Evolutionary conservation across 2,888 invertebrate species (phyloP).

Genomic region (Epicampocera succincta): DNA sequence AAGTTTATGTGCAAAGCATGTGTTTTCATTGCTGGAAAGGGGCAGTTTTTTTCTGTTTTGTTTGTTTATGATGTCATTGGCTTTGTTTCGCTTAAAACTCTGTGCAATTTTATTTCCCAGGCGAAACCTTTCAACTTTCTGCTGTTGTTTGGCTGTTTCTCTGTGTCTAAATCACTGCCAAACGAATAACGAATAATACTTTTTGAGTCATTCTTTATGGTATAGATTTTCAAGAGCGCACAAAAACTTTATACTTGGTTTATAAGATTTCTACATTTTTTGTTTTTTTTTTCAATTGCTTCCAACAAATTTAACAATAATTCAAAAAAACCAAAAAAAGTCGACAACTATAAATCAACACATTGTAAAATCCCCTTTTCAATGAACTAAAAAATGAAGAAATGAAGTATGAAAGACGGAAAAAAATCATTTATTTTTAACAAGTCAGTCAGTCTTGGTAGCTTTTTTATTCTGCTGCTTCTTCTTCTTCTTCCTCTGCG

Average conservation of each 20-base stretch:
- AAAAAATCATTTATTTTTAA: conserved; percentile 57
- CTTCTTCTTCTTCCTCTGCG: no score
- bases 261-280: conserved; percentile 63
- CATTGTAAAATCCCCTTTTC: conserved; percentile 62
- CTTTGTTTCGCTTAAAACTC: background rate
- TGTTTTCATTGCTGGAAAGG: no score
- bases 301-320: conserved; percentile 75
- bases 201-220: conserved; percentile 6
- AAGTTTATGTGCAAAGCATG: no score
- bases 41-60: no score
- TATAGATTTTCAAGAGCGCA: conserved; percentile 23
- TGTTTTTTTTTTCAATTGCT: conserved; percentile 30
- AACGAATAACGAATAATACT: background rate
- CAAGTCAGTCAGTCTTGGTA: conserved; percentile 53
- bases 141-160: background rate
- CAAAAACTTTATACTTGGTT: conserved; percentile 22
- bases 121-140: conserved; percentile 35
- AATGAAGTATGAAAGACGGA: conserved; percentile 13
- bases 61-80: background rate
- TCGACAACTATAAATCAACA: conserved; percentile 74
- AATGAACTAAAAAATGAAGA: conserved; percentile 35
- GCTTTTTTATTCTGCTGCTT: conserved; percentile 48
- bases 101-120: conserved; percentile 18
- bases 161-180: conserved; percentile 10
- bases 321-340: conserved; percentile 63